Evolutionary conservation across 2,113 vertebrate species (phyloP).

Genomic region (Phainopepla nitens): DNA sequence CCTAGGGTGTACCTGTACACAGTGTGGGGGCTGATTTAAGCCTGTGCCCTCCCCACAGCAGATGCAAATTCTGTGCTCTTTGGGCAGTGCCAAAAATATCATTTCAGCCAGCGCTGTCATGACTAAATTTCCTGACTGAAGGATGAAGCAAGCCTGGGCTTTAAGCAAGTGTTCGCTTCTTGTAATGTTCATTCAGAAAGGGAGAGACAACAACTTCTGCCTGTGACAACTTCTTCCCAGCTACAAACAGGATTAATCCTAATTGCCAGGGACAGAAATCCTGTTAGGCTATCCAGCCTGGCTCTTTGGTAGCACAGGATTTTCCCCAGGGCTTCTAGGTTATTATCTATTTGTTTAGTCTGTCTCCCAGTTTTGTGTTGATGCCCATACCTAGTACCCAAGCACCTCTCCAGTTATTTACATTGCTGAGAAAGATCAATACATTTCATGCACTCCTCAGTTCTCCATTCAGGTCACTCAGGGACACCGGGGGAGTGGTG

Average conservation of each 20-base stretch:
- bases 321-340: background rate
- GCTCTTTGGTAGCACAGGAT: background rate
- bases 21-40: background rate
- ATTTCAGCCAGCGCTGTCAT: background rate
- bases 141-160: background rate
- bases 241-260: background rate
- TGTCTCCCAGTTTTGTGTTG: background rate
- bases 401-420: background rate
- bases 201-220: background rate
- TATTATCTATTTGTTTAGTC: background rate
- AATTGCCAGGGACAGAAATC: background rate
- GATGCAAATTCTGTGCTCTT: background rate
- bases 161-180: background rate
- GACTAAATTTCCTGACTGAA: background rate
- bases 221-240: background rate
- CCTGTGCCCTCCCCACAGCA: background rate
- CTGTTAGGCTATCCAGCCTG: background rate
- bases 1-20: no score
- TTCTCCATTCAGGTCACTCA: background rate
- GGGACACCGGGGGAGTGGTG: fast-evolving
- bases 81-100: background rate
- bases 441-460: background rate
- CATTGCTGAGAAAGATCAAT: background rate
- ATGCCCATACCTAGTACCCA: background rate
- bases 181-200: background rate